phyloP scores from a whole-genome alignment of 2,888 invertebrate genomes.

The Ophonus ardosiacus region DNA sequence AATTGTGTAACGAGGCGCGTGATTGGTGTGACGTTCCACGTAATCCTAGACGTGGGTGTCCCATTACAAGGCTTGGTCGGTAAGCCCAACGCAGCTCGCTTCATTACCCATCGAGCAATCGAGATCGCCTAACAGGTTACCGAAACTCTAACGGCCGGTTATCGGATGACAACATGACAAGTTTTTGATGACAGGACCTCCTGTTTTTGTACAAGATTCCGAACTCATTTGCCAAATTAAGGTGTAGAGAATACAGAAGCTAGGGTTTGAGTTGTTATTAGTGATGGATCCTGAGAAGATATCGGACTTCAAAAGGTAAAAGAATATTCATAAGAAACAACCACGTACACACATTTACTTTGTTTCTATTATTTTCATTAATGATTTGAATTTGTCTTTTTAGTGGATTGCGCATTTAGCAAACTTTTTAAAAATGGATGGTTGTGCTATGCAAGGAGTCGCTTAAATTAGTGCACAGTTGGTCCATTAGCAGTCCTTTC shows the following conservation, averaged over 20 bases:
- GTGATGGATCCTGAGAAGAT: too few relatives aligned
- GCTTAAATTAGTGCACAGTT: too few relatives aligned
- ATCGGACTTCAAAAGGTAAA: too few relatives aligned
- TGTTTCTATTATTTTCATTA: too few relatives aligned
- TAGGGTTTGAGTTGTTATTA: background rate
- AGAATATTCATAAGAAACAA: too few relatives aligned
- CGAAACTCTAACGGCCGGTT: conserved; percentile 54
- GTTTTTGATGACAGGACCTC: conserved; percentile 17
- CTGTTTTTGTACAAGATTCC: conserved; percentile 2
- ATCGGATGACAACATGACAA: conserved; percentile 27
- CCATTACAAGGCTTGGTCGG: conserved; percentile 58
- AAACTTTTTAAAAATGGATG: too few relatives aligned
- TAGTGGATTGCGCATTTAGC: too few relatives aligned
- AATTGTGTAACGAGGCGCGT: conserved; percentile 69
- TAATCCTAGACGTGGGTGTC: conserved; percentile 68
- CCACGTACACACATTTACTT: too few relatives aligned
- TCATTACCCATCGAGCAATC: conserved; percentile 65
- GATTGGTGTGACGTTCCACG: conserved; percentile 66
- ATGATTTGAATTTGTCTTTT: too few relatives aligned
- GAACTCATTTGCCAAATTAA: background rate
- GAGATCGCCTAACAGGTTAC: conserved; percentile 65
- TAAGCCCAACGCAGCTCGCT: conserved; percentile 58
- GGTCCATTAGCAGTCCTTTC: too few relatives aligned
- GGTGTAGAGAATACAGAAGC: background rate
- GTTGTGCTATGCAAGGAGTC: too few relatives aligned